These are phyloP conservation scores for Hylyphantes graminicola DNA, from an alignment of 1,140 invertebrate species.

Conservation along the genomic window DNA sequence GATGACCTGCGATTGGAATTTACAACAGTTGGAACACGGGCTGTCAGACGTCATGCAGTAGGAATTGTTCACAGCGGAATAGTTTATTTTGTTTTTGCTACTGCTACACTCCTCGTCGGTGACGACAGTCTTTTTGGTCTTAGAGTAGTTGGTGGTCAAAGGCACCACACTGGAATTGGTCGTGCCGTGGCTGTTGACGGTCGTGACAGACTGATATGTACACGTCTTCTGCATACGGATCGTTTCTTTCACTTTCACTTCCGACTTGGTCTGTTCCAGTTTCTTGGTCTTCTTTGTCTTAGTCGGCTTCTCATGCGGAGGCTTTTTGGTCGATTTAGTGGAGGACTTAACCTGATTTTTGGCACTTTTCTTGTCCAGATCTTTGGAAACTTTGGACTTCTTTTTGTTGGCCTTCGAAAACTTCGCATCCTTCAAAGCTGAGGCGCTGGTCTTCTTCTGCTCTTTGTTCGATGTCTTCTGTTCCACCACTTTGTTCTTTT, in stretches of 20 bases:
- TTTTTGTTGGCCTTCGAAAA: slow-evolving; percentile 1
- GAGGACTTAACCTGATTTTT: neutral
- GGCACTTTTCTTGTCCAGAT: neutral
- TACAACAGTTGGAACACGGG: slow-evolving; percentile 50
- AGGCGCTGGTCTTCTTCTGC: slow-evolving; percentile 5
- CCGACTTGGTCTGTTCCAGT: slow-evolving; percentile 50
- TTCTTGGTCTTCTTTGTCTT: slow-evolving; percentile 25
- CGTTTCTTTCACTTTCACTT: slow-evolving; percentile 56
- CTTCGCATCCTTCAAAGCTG: neutral
- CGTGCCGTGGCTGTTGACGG: slow-evolving; percentile 41
- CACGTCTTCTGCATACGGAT: slow-evolving; percentile 55
- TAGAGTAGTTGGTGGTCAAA: slow-evolving; percentile 46
- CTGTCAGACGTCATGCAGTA: slow-evolving; percentile 46
- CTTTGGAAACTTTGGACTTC: slow-evolving; percentile 45
- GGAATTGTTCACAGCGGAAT: slow-evolving; percentile 42
- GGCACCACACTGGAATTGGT: slow-evolving; percentile 40
- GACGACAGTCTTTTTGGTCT: slow-evolving; percentile 57
- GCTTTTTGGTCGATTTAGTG: slow-evolving; percentile 30
- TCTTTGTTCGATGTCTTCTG: neutral
- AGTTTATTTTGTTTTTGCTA: slow-evolving; percentile 47
- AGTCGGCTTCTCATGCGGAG: neutral
- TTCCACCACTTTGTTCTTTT: slow-evolving; percentile 19
- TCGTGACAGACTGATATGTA: slow-evolving; percentile 57
- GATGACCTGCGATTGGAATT: slow-evolving; percentile 37
- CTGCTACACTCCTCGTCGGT: slow-evolving; percentile 38